Evolutionary conservation across 2,797 vertebrate genomes (phyloP).

Genomic region (Ctenopoma kingsleyae): DNA sequence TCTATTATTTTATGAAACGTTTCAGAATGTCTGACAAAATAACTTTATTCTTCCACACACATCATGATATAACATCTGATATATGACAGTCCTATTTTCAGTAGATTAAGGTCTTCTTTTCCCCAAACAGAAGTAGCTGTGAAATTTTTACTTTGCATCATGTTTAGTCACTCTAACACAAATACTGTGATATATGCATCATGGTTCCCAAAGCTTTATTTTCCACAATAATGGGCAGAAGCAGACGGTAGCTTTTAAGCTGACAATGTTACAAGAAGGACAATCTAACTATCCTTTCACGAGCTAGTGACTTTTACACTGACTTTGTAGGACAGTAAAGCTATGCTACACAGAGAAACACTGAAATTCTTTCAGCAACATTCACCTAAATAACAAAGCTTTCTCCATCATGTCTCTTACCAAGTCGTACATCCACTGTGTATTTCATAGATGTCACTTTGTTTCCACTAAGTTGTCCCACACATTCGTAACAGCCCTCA

Average conservation of each 20-base stretch:
- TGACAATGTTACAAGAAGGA: no score
- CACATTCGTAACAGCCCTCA: slow-evolving; percentile 90
- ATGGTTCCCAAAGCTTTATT: background rate
- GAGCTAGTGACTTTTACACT: background rate
- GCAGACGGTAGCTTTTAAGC: no score
- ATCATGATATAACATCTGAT: no score
- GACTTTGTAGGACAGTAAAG: slow-evolving; percentile 9
- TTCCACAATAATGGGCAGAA: background rate
- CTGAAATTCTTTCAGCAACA: background rate
- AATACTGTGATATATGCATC: no score
- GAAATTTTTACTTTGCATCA: no score
- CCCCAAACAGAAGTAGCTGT: no score
- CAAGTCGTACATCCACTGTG: slow-evolving; percentile 88
- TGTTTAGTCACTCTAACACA: no score
- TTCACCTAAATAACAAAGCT: background rate
- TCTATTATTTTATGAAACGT: no score
- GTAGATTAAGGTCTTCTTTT: no score
- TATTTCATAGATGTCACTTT: slow-evolving; percentile 82
- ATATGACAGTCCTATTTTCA: no score
- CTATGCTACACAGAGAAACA: slow-evolving; percentile 7
- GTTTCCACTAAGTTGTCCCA: slow-evolving; percentile 79
- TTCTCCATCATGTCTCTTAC: slow-evolving; percentile 47
- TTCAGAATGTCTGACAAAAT: no score
- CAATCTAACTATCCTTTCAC: background rate
- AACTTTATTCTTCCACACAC: no score